Evolutionary conservation across 2,888 invertebrate species (phyloP).

Genomic region (Ochropacha duplaris): DNA sequence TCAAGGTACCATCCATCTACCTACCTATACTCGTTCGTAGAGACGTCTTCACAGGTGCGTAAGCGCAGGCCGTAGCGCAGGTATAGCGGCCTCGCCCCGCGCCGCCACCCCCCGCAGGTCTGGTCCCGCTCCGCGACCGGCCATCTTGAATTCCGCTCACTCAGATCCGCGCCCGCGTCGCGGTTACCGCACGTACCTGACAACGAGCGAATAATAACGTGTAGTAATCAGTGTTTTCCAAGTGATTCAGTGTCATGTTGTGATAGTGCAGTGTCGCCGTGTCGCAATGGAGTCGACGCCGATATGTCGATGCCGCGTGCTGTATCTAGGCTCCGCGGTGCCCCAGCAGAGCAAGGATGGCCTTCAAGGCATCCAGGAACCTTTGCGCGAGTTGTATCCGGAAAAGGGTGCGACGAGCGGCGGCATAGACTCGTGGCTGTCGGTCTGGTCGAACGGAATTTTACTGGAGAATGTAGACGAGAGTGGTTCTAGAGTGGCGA

Average conservation of each 20-base stretch:
- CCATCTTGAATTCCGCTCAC: slow-evolving; percentile 82
- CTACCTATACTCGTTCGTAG: slow-evolving; percentile 25
- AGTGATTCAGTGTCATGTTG: slow-evolving; percentile 74
- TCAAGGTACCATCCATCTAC: slow-evolving; percentile 25
- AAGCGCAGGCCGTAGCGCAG: slow-evolving; percentile 78
- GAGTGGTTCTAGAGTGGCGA: slow-evolving; percentile 95
- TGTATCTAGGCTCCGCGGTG: slow-evolving; percentile 97
- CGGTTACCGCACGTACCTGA: slow-evolving; percentile 63
- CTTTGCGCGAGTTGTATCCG: slow-evolving; percentile 96
- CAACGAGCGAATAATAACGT: slow-evolving; percentile 27
- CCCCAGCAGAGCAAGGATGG: slow-evolving; percentile 99
- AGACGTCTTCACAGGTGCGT: slow-evolving; percentile 74
- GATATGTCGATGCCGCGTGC: slow-evolving; percentile 97
- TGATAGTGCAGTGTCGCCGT: slow-evolving; percentile 76
- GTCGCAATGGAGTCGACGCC: slow-evolving; percentile 91
- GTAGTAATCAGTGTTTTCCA: slow-evolving; percentile 52
- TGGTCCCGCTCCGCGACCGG: slow-evolving; percentile 35
- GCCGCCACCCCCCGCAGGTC: slow-evolving; percentile 22
- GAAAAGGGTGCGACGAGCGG: slow-evolving; percentile 95
- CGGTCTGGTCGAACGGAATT: slow-evolving; percentile 98
- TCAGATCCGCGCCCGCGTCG: slow-evolving; percentile 77
- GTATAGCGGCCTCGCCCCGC: slow-evolving; percentile 41
- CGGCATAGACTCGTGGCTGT: slow-evolving; percentile 97
- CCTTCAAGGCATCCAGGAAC: slow-evolving; percentile 98
- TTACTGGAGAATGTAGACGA: slow-evolving; percentile 98